Percentiles rank a stretch among this genome's conserved stretches.
phyloP scores from a whole-genome alignment of 2,888 invertebrate species.

The Caenorhabditis auriculariae region DNA sequence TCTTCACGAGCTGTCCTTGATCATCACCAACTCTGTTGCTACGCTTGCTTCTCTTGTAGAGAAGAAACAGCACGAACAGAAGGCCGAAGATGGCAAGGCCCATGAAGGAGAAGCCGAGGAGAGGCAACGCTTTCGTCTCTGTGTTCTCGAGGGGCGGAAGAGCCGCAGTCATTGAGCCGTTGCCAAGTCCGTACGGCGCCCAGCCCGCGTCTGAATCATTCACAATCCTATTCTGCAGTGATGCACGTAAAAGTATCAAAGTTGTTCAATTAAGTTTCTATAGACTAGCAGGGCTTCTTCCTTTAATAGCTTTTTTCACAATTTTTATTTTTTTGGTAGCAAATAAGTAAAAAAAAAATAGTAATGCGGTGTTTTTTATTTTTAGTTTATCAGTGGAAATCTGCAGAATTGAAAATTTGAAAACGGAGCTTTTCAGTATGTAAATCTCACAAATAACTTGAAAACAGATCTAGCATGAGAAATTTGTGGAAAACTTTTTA shows the following conservation, averaged over 20 bases:
- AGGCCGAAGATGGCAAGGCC: conserved; percentile 29
- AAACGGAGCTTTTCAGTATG: no score
- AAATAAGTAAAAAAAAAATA: no score
- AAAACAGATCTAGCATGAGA: no score
- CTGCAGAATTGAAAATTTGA: no score
- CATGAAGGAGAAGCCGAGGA: conserved; percentile 18
- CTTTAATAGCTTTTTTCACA: no score
- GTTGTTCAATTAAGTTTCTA: no score
- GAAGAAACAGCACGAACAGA: conserved; percentile 37
- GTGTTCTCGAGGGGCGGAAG: conserved; percentile 5
- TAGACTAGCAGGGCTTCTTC: no score
- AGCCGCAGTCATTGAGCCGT: conserved; percentile 10
- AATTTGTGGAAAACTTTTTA: no score
- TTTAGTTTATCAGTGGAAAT: no score
- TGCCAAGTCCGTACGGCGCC: conserved; percentile 28
- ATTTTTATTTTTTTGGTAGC: no score
- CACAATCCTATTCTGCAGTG: not conserved
- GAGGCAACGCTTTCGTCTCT: conserved; percentile 7
- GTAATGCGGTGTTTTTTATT: no score
- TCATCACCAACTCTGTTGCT: conserved; percentile 26
- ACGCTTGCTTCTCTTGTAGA: conserved; percentile 41
- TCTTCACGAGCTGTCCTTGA: not conserved
- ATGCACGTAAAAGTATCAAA: not conserved
- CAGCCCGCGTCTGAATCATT: conserved; percentile 30
- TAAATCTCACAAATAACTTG: no score